Evolutionary conservation across 2,113 vertebrate species (phyloP), one percentile per base, ranked within the genome.

Genomic region (Cyanoramphus novaezelandiae): DNA sequence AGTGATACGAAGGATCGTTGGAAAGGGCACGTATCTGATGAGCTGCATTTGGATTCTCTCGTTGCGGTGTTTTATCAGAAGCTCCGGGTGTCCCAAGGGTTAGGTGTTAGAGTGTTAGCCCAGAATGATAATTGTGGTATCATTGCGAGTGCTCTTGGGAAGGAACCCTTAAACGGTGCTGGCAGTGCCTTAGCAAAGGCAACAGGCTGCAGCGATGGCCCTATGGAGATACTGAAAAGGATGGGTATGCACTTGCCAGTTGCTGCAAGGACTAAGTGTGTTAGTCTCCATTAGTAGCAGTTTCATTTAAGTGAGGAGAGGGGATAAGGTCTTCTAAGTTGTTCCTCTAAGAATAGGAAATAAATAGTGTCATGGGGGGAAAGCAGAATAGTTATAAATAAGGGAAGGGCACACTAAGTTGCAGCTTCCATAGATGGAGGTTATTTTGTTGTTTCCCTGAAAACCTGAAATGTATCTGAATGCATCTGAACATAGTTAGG

Each of bases 61-160:
- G 20, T 94, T 55, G 4, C 35, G 16, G 62, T 20, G 63, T 49
- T 76, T 92, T 20, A 15, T 41, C 89, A 64, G 69, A 77, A 95
- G 86, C 68, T 60, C 31, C 1, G 10, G 23, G 46, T 77, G 78
- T 94, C 97, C 68, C 63, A 77, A 78, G 89, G 95, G 89, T 41
- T 46, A 44, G 63, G 55, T 76, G 59, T 84, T 86, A 68, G 92
- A 97, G 83, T 7, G 81, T 91, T 84, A 96, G 86, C 70, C 37
- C 70, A 16, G 90, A 47, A 74, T 76, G 92, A 52, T 96, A 76
- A 90, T 90, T 93, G 88, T 88, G 72, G 91, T 90, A 74, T 46
- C 15, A 1, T 60, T 88, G 59, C 2, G 1, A 95, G 90, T 55
- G 84, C 85, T 94, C 41, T 72, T 60, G 65, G 77, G 94, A 95